Conservation (phyloP, 2,113 vertebrate genomes). For the Pomatorhinus ruficollis region DNA sequence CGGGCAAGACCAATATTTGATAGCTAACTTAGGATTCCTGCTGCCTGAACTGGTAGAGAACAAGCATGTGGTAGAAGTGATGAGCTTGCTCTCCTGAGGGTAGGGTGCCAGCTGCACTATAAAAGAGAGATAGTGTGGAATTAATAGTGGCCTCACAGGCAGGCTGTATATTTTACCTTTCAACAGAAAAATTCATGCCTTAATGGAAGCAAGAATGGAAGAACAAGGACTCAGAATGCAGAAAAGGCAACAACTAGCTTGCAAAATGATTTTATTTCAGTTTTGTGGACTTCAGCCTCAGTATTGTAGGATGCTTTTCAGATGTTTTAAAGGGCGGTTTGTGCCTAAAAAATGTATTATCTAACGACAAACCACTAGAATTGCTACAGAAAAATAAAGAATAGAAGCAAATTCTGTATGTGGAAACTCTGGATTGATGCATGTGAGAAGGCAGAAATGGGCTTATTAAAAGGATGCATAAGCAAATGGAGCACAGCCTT, state of each 20-base stretch:
- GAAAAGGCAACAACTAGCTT: background rate
- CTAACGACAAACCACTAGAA: background rate
- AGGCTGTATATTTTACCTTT: slow-evolving; percentile 55
- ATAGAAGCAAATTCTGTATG: background rate
- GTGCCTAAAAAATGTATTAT: background rate
- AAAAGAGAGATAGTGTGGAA: slow-evolving; percentile 66
- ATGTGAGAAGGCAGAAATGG: background rate
- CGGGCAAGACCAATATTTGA: slow-evolving; percentile 61
- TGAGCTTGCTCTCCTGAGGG: slow-evolving; percentile 66
- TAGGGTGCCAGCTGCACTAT: slow-evolving; percentile 70
- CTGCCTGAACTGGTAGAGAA: slow-evolving; percentile 65
- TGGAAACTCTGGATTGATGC: background rate
- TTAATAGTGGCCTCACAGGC: slow-evolving; percentile 68
- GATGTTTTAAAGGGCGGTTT: background rate
- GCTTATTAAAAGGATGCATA: background rate
- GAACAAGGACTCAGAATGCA: background rate
- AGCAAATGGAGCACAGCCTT: background rate
- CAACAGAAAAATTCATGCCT: slow-evolving; percentile 35
- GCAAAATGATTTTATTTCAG: background rate
- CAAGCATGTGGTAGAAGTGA: slow-evolving; percentile 68
- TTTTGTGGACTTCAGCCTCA: background rate
- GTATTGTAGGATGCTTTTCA: background rate
- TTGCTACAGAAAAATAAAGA: background rate
- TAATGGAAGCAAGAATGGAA: slow-evolving; percentile 21
- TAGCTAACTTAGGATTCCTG: slow-evolving; percentile 53